phyloP scores from a whole-genome alignment of 92 coral and sea anemone genomes.

The Paramuricea clavata region DNA sequence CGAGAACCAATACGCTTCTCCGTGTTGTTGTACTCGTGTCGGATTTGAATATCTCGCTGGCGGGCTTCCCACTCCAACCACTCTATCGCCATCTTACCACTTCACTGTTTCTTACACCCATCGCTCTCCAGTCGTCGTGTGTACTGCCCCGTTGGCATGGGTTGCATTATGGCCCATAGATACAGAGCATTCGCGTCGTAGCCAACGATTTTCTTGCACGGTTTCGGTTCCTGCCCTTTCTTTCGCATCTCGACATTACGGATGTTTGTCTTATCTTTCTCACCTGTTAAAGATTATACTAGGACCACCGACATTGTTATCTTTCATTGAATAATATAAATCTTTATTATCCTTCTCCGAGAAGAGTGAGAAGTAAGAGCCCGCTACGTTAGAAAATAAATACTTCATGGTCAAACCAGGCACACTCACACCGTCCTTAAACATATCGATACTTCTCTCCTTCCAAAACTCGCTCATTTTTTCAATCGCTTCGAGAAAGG shows the following conservation, averaged over 20 bases:
- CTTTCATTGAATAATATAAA: no score
- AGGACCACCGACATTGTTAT: no score
- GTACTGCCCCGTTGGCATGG: no score
- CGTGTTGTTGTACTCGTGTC: conserved; percentile 43
- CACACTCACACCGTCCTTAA: no score
- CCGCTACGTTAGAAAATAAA: neutral
- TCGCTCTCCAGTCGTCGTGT: neutral
- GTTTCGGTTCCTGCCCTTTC: conserved; percentile 28
- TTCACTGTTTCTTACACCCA: neutral
- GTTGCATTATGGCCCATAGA: no score
- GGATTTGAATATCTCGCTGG: conserved; percentile 34
- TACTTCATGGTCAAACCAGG: no score
- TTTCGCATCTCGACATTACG: neutral
- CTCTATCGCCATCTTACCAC: no score
- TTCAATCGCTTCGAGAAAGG: no score
- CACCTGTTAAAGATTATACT: conserved; percentile 64
- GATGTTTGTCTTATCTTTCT: conserved; percentile 29
- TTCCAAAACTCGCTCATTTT: conserved; percentile 35
- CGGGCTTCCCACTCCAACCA: neutral
- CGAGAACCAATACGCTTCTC: conserved; percentile 47
- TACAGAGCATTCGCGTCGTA: neutral
- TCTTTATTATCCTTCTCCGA: conserved; percentile 55
- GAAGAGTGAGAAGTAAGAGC: conserved; percentile 14
- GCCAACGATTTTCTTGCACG: neutral
- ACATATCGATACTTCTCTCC: neutral